These are phyloP conservation scores for Oscheius sp. DNA, from an alignment of 2,888 invertebrate species.

Conservation along the genomic window DNA sequence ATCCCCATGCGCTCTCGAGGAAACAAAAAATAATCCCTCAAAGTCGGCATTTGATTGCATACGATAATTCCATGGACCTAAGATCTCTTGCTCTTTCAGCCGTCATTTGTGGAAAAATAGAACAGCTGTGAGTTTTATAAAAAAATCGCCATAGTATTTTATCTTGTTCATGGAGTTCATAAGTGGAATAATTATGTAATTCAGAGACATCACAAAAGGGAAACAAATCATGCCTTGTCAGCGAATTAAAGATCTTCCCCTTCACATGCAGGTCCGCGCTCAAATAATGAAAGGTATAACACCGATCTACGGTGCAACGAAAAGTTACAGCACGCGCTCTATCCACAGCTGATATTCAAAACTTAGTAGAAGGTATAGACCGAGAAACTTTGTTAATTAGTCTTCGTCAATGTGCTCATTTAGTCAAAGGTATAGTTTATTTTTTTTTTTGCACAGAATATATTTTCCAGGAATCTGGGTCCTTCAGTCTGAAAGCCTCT, in stretches of 20 bases:
- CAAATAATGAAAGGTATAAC: conserved; percentile 47
- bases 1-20: conserved; percentile 20
- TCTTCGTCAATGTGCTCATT: conserved; percentile 22
- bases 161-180: too few relatives aligned
- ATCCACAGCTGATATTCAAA: conserved; percentile 1
- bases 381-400: conserved; percentile 46
- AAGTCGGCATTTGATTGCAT: too few relatives aligned
- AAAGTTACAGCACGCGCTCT: not conserved
- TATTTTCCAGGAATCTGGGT: conserved; percentile 50
- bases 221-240: conserved; percentile 48
- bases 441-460: too few relatives aligned
- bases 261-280: conserved; percentile 44
- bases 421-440: conserved; percentile 14
- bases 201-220: conserved; percentile 24
- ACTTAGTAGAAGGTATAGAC: conserved; percentile 24
- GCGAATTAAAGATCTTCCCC: conserved; percentile 45
- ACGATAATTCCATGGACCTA: conserved; percentile 1
- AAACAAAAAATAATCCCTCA: conserved; percentile 19
- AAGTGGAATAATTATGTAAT: too few relatives aligned
- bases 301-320: not conserved
- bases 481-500: conserved; percentile 48
- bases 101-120: conserved; percentile 47
- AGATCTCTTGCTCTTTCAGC: conserved; percentile 45
- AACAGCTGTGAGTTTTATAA: conserved; percentile 45
- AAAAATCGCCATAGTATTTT: too few relatives aligned